Conservation (phyloP, 2,113 vertebrate genomes). For the Mionectes macconnelli region DNA sequence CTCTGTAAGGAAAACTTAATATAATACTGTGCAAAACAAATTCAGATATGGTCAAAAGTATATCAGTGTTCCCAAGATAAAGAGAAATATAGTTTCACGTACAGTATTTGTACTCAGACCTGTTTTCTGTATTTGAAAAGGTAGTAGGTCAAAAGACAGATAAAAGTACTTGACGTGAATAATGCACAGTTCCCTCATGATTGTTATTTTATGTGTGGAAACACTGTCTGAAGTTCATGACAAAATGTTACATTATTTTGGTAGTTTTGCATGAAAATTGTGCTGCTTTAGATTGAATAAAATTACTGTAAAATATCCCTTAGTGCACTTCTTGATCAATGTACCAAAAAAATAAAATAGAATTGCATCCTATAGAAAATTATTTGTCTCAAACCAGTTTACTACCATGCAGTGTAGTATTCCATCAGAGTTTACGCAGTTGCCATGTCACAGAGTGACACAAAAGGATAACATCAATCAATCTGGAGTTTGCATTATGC, state of each 20-base stretch:
- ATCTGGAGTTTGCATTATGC: not conserved
- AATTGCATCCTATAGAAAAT: not conserved
- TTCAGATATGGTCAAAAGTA: conserved; percentile 14
- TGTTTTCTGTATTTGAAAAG: not conserved
- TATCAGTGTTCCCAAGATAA: conserved; percentile 10
- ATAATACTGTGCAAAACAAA: conserved; percentile 2
- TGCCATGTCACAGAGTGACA: not conserved
- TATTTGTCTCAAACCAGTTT: not conserved
- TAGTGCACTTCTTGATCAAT: not conserved
- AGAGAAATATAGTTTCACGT: not conserved
- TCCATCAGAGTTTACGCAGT: not conserved
- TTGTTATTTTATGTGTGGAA: not conserved
- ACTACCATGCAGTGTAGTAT: not conserved
- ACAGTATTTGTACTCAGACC: not conserved
- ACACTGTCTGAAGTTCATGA: not conserved
- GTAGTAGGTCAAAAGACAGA: not conserved
- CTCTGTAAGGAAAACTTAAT: not conserved
- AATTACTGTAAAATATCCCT: not conserved
- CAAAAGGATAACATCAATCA: not conserved
- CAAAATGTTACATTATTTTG: not conserved
- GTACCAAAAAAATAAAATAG: not conserved
- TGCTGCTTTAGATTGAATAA: not conserved
- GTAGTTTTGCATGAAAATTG: not conserved
- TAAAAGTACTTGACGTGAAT: not conserved
- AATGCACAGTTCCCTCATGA: not conserved